A percentile compares a stretch with the other conserved stretches of the same genome.
Conservation (phyloP, 2,797 vertebrate genomes). For the Cuniculus paca region DNA sequence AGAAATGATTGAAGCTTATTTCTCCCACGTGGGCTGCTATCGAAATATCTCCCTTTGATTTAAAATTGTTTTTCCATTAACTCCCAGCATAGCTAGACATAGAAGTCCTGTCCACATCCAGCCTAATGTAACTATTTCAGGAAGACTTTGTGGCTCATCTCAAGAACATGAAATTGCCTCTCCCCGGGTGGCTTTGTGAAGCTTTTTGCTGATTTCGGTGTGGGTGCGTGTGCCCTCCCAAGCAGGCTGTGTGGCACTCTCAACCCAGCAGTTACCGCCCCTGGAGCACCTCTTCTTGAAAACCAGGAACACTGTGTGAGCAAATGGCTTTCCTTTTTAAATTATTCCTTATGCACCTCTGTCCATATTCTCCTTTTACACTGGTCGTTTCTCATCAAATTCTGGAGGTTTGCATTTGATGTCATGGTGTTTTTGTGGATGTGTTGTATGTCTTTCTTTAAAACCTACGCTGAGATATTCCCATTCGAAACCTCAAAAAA, state of each 20-base stretch:
- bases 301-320: slow-evolving; percentile 43
- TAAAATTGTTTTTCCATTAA: slow-evolving; percentile 82
- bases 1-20: slow-evolving; percentile 74
- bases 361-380: slow-evolving; percentile 53
- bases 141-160: slow-evolving; percentile 74
- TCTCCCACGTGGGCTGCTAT: slow-evolving; percentile 73
- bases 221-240: slow-evolving; percentile 36
- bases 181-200: slow-evolving; percentile 59
- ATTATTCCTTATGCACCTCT: slow-evolving; percentile 37
- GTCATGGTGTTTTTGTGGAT: neutral
- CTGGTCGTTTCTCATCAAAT: slow-evolving; percentile 55
- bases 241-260: neutral
- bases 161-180: slow-evolving; percentile 74
- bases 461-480: slow-evolving; percentile 57
- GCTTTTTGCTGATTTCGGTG: slow-evolving; percentile 56
- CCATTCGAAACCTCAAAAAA: neutral
- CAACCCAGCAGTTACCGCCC: neutral
- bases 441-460: slow-evolving; percentile 17
- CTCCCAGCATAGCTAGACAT: slow-evolving; percentile 50
- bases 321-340: slow-evolving; percentile 55
- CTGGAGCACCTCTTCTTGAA: slow-evolving; percentile 17
- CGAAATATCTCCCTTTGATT: slow-evolving; percentile 74
- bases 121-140: slow-evolving; percentile 70
- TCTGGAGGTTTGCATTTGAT: slow-evolving; percentile 37
- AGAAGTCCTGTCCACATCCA: slow-evolving; percentile 66